phyloP scores from a whole-genome alignment of 2,797 vertebrate species.

The Natrix natrix region DNA sequence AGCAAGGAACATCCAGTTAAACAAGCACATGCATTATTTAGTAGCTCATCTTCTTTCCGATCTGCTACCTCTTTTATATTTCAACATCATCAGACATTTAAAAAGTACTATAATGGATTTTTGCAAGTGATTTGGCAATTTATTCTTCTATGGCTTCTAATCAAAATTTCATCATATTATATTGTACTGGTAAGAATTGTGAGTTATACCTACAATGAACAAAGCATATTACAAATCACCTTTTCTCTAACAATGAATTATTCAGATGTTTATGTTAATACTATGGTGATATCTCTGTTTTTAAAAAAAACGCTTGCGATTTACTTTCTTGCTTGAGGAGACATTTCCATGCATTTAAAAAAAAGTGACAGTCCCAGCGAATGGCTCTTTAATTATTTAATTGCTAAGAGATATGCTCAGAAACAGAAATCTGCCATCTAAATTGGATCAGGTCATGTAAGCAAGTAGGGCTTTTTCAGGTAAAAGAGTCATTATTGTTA shows the following conservation, averaged over 20 bases:
- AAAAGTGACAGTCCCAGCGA: not conserved
- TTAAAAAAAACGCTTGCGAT: not conserved
- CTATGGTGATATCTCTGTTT: not conserved
- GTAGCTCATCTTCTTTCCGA: not conserved
- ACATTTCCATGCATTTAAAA: not conserved
- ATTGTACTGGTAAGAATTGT: not conserved
- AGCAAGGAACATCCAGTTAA: not conserved
- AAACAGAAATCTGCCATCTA: not conserved
- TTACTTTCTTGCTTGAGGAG: not conserved
- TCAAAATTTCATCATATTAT: not conserved
- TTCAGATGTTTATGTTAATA: not conserved
- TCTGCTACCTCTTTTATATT: not conserved
- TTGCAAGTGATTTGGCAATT: not conserved
- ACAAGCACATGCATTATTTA: slow-evolving; percentile 20
- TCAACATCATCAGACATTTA: not conserved
- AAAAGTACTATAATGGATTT: not conserved
- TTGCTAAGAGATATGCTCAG: not conserved
- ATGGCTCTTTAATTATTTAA: not conserved
- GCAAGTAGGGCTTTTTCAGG: not conserved
- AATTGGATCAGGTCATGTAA: not conserved
- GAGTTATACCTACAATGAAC: not conserved
- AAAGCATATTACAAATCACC: not conserved
- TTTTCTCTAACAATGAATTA: not conserved
- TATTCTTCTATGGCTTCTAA: not conserved
- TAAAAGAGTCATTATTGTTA: not conserved